phyloP scores from a whole-genome alignment of 2,797 vertebrate genomes.

The Alexandromys oeconomus region DNA sequence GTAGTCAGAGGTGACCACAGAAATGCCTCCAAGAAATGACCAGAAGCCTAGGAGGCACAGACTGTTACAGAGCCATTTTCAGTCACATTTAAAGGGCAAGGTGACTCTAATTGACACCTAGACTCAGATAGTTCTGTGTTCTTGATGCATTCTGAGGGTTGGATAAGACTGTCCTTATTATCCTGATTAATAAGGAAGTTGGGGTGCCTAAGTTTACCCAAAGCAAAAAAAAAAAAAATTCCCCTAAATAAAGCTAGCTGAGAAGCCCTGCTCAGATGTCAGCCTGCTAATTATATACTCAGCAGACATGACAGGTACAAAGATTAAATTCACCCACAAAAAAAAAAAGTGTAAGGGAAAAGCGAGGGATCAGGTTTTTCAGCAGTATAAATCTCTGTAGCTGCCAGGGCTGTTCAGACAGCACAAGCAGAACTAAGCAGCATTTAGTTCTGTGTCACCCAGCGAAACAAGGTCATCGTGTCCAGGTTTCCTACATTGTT shows the following conservation, averaged over 20 bases:
- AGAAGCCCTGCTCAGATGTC: slow-evolving; percentile 78
- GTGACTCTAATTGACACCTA: background rate
- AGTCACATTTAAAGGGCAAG: background rate
- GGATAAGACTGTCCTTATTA: slow-evolving; percentile 38
- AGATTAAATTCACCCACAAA: slow-evolving; percentile 73
- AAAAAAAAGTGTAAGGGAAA: slow-evolving; percentile 62
- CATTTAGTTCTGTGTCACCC: background rate
- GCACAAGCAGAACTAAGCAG: slow-evolving; percentile 40
- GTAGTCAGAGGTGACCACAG: background rate
- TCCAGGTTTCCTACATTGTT: slow-evolving; percentile 51
- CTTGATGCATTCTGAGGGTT: slow-evolving; percentile 43
- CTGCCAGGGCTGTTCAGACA: slow-evolving; percentile 24
- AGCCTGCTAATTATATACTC: slow-evolving; percentile 82
- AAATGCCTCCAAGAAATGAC: background rate
- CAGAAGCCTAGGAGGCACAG: background rate
- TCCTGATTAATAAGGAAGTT: slow-evolving; percentile 46
- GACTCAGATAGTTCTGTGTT: slow-evolving; percentile 1
- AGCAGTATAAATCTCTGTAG: slow-evolving; percentile 45
- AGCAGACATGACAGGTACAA: slow-evolving; percentile 78
- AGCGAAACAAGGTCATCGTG: slow-evolving; percentile 35
- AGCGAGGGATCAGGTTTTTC: slow-evolving; percentile 67
- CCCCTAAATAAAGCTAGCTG: slow-evolving; percentile 74
- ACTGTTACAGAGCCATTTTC: background rate
- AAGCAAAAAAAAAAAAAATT: slow-evolving; percentile 71
- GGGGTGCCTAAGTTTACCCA: slow-evolving; percentile 64